Evolutionary conservation across 2,113 vertebrate genomes (phyloP).

Genomic region (Toxotes chatareus): DNA sequence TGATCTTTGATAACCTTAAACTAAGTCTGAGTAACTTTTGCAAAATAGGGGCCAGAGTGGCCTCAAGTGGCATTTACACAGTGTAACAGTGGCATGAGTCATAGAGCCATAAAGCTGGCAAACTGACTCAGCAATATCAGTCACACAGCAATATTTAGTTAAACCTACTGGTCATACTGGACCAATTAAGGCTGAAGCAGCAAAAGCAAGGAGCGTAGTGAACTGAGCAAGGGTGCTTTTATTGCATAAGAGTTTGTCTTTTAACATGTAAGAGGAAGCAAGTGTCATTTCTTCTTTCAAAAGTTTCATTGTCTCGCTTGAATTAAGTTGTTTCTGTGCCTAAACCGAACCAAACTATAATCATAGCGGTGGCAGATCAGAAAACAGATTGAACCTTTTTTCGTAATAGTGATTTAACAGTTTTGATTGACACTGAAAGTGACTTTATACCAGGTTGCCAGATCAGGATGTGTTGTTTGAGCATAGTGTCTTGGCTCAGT

Average conservation of each 20-base stretch:
- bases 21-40: background rate
- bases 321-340: background rate
- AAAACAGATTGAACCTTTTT: background rate
- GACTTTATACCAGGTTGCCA: background rate
- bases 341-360: background rate
- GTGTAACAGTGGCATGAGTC: background rate
- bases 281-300: background rate
- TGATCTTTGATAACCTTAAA: background rate
- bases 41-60: background rate
- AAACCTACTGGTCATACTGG: background rate
- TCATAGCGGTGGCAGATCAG: background rate
- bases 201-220: background rate
- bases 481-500: too few species aligned
- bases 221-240: background rate
- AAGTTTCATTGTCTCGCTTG: background rate
- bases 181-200: background rate
- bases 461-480: too few species aligned
- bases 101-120: background rate
- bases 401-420: too few species aligned
- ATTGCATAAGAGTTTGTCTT: background rate
- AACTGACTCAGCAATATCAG: background rate
- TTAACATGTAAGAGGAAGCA: background rate
- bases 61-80: background rate
- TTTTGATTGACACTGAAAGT: background rate
- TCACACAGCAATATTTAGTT: background rate